Conservation (phyloP, 1,140 invertebrate species). For the Trichonephila clavata region DNA sequence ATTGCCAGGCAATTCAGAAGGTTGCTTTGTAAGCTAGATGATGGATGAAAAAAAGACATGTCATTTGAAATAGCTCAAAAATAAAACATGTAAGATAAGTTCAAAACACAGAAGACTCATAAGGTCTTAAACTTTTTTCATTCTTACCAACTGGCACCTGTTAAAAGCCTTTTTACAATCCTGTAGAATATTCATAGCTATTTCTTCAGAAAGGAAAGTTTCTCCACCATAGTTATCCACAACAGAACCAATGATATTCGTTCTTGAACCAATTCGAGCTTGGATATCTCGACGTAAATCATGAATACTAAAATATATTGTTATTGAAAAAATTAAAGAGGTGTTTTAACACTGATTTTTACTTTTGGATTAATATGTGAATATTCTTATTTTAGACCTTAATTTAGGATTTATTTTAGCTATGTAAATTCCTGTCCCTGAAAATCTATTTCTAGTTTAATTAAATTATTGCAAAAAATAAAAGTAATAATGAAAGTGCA, state of each 20-base stretch:
- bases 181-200: conserved; percentile 95
- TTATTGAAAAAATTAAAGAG: conserved; percentile 72
- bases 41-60: conserved; percentile 25
- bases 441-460: too few species aligned
- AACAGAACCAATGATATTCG: conserved; percentile 95
- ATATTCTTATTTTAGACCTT: background rate
- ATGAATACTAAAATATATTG: conserved; percentile 87
- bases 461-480: too few species aligned
- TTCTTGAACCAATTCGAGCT: conserved; percentile 93
- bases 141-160: conserved; percentile 89
- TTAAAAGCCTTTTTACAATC: conserved; percentile 95
- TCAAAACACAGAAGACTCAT: background rate
- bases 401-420: too few species aligned
- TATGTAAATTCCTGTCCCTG: too few species aligned
- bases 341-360: background rate
- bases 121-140: background rate
- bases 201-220: conserved; percentile 97
- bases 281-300: conserved; percentile 95
- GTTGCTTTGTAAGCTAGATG: conserved; percentile 86
- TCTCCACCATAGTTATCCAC: conserved; percentile 97
- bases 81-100: background rate
- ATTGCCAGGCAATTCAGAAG: conserved; percentile 89
- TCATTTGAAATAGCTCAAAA: background rate
- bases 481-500: too few species aligned
- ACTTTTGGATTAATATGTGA: background rate